Percentiles rank a stretch among this genome's conserved stretches.
These are phyloP conservation scores for Merodon equestris DNA, from an alignment of 2,888 invertebrate species.

Conservation along the genomic window DNA sequence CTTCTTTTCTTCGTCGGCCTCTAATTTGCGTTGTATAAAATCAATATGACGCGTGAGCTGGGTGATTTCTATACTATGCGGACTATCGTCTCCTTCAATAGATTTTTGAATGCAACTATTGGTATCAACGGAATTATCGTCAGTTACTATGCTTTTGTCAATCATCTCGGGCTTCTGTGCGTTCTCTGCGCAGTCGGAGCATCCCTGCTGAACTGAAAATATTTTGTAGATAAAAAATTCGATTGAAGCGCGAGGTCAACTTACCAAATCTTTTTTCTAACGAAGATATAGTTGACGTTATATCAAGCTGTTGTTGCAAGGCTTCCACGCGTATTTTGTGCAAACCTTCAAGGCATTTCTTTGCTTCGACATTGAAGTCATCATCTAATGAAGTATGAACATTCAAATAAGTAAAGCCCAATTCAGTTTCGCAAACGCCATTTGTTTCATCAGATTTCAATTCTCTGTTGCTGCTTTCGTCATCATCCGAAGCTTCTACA, in stretches of 20 bases:
- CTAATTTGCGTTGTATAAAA: conserved; percentile 74
- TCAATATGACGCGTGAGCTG: conserved; percentile 73
- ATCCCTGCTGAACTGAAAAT: conserved; percentile 72
- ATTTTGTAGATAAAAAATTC: not conserved
- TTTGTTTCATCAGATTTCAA: conserved; percentile 40
- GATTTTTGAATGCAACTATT: conserved; percentile 46
- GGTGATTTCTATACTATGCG: conserved; percentile 1
- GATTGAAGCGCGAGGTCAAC: conserved; percentile 15
- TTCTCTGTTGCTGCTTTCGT: conserved; percentile 44
- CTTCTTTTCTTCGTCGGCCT: conserved; percentile 78
- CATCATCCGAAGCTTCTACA: conserved; percentile 70
- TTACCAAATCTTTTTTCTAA: conserved; percentile 79
- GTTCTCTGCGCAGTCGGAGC: conserved; percentile 74
- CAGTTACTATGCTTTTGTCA: conserved; percentile 78
- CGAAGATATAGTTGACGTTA: conserved; percentile 78
- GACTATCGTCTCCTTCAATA: conserved; percentile 23
- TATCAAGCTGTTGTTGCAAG: conserved; percentile 82
- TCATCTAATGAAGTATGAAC: conserved; percentile 79
- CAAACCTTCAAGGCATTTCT: conserved; percentile 83
- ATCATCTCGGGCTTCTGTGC: conserved; percentile 77
- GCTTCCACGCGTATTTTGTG: conserved; percentile 83
- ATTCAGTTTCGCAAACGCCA: conserved; percentile 65
- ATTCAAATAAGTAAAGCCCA: conserved; percentile 76
- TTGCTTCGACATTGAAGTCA: conserved; percentile 84
- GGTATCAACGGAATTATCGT: conserved; percentile 73